Base-by-base conservation (phyloP, 2,797 vertebrate genomes). In the Adrianichthys oophorus region DNA sequence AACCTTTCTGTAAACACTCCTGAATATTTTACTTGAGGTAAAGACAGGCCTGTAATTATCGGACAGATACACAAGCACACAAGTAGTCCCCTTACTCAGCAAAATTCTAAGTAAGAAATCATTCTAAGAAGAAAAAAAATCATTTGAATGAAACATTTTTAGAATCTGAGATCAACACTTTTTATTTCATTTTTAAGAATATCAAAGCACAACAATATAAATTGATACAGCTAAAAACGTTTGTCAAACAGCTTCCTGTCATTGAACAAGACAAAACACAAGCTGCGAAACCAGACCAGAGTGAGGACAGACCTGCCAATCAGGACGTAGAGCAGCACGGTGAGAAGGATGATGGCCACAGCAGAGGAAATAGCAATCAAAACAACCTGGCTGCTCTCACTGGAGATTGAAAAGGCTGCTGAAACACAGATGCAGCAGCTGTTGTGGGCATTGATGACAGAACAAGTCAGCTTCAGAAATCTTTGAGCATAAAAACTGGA, bases 401-500 rank as follows among this genome's bases (percentile, higher is more conserved):
- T 93, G 62, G 97, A 96, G 85, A 99, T 99, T 62, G 97, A 99
- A 87, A 99, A 99, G 19, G 96, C 97, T 93, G 93, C 70, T 90
- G 88, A 79, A 67, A 77, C 56, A 77, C 21, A 68, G 10, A 68
- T 3, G 50, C 7, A 44, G 68, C 15, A 69, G 5, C 32, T 16
- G 47, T 1, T 23, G 41, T 49, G 13, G 23, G 4, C n/a, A 4
- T 42, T 14, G 18, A 16, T 18, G 17, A 48, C 26, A 43, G 32
- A 4, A 43, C 32, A 19, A 52, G 0, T 56, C 15, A 29, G 17
- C 42, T 19, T 51, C 16, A 8, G 46, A 16, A 52, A 10, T 3
- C 42, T 41, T 32, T 14, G 4, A 48, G 12, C 0, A 59, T n/a
- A 5, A 21, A 44, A 7, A 43, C 15, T 43, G 26, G 23, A 32